Percentiles rank a stretch among this genome's conserved stretches.
Evolutionary conservation across 2,113 vertebrate species (phyloP).

Genomic region (Pseudopodoces humilis): DNA sequence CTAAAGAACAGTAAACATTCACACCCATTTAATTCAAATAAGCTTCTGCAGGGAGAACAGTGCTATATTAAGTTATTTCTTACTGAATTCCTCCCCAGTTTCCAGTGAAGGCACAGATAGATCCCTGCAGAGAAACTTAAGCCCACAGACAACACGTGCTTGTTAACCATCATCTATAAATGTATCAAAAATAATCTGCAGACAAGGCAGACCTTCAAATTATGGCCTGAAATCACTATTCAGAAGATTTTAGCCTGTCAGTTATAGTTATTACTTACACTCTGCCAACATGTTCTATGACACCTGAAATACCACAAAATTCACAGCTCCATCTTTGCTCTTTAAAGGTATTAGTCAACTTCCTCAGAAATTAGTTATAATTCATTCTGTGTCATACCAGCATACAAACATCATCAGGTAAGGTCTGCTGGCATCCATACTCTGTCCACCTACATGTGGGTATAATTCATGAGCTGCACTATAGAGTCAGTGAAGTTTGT

Average conservation of each 20-base stretch:
- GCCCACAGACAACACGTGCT: neutral
- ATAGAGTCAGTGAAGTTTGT: neutral
- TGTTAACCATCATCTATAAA: neutral
- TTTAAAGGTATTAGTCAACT: neutral
- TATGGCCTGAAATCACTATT: neutral
- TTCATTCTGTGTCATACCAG: neutral
- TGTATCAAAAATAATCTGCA: neutral
- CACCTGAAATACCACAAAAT: neutral
- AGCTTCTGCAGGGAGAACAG: neutral
- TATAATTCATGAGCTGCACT: neutral
- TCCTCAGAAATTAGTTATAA: neutral
- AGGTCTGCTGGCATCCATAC: neutral
- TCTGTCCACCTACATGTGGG: neutral
- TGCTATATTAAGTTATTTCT: neutral
- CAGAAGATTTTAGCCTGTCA: neutral
- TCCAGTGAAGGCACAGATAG: neutral
- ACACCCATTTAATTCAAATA: neutral
- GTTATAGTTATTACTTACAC: neutral
- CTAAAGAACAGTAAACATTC: neutral
- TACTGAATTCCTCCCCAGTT: neutral
- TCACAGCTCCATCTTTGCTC: neutral
- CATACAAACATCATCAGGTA: neutral
- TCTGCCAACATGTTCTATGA: neutral
- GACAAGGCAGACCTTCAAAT: neutral
- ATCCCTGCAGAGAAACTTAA: neutral